Base-by-base conservation (phyloP, 2,113 vertebrate species). In the Jaculus jaculus region DNA sequence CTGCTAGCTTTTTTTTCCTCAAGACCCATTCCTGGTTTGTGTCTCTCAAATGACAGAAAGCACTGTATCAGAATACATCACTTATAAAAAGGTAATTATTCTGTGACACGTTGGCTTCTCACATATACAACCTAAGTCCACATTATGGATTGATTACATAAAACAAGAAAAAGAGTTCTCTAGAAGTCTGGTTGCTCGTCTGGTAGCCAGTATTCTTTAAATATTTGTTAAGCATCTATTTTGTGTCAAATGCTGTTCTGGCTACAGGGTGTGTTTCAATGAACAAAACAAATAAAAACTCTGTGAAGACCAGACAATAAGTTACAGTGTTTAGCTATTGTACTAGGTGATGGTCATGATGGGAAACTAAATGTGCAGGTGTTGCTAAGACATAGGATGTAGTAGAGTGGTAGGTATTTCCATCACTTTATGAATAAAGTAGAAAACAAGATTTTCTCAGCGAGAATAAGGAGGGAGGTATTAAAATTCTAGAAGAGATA, bases 121-220 rank as follows among this genome's bases (percentile, higher is more conserved):
- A 5, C 9, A 30, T n/a, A 60, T 32, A 66, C 21, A n/a, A 23
- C 51, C 71, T 78, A 78, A 28, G 39, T 63, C 47, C 61, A 89
- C 18, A 47, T 34, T 63, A 90, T 37, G 37, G 51, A 21, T 73
- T 37, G 75, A 18, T 73, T 9, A 34, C 10, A 60, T 61, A 83
- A 90, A 83, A 73, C 37, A 74, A 88, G 26, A 51, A 83, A 80
- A 89, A 92, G 92, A 92, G 78, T 47, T 96, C n/a, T 90, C 34
- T 73, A 47, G 66, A 83, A 16, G 73, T 51, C 28, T 92, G 21
- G 51, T 17, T 86, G 28, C 24, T 90, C 17, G 54, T 86, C 71
- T 51, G 17, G 37, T 42, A 68, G 51, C 42, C 42, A 88, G 13
- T 79, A 32, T 80, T 68, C 47, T 78, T 86, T 32, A 87, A 73